Evolutionary conservation across 2,113 vertebrate genomes (phyloP), one percentile per base, ranked within the genome.

Genomic region (Clarias macrocephalus): DNA sequence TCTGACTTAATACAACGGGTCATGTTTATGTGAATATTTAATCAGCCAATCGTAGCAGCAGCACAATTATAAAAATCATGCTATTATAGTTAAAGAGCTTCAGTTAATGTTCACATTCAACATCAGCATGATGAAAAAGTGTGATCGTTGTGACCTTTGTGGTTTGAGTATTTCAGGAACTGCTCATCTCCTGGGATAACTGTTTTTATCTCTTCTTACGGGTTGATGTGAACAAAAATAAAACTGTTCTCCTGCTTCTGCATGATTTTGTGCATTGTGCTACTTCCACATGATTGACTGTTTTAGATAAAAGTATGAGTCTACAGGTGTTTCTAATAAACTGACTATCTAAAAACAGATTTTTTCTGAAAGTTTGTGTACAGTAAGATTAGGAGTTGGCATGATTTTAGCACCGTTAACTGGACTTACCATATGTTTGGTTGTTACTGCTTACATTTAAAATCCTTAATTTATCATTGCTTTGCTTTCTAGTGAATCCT

Each of bases 401-500:
- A 33, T 1, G 11, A 18, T 68, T 68, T 68, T 68, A 28, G 12
- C n/a, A 68, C 5, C 16, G 13, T 68, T 68, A 68, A 68, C n/a
- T 68, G 33, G 16, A 21, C 15, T 19, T 10, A 33, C 66, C 66
- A 33, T 7, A 21, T 7, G 10, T n/a, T 13, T 72, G 56, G 19
- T 33, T 18, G n/a, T 3, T 23, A 48, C 13, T 85, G 33, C 5
- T 7, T 37, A 5, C 57, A 62, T 21, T n/a, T 75, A 0, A 48
- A 76, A 80, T 28, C 48, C 18, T 68, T 85, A 79, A 25, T 9
- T 75, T 56, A 0, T 42, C n/a, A 33, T 62, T 82, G 23, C 59
- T 88, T 81, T 85, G 54, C 33, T 92, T 92, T 94, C 66, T 92
- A 99, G 98, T 85, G 98, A 99, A 92, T 98, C 98, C 28, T 94